Percentiles rank a stretch among this genome's conserved stretches.
These are phyloP conservation scores for Strigamia transsilvanica DNA, from an alignment of 2,888 invertebrate genomes.

Conservation along the genomic window DNA sequence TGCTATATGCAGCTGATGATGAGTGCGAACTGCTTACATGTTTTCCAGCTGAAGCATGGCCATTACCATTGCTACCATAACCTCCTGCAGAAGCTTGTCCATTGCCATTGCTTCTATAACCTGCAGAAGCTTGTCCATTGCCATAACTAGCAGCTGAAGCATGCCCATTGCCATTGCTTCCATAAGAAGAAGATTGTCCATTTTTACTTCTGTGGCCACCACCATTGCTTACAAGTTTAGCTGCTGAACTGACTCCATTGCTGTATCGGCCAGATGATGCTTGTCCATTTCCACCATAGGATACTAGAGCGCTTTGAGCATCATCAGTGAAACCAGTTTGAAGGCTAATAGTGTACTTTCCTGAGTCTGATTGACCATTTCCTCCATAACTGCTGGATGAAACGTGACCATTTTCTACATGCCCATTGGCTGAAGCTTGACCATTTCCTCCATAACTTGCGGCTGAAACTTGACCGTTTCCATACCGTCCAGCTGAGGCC, in stretches of 20 bases:
- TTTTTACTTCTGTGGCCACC: neutral
- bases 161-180: no score
- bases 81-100: neutral
- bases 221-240: neutral
- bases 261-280: neutral
- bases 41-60: neutral
- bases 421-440: neutral
- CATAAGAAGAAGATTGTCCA: constrained; percentile 64
- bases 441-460: neutral
- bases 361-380: neutral
- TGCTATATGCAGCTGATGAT: neutral
- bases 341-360: neutral
- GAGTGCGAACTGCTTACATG: neutral
- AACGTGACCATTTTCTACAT: neutral
- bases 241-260: neutral
- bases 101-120: constrained; percentile 29
- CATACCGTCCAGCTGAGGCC: neutral
- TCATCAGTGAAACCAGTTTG: constrained; percentile 1
- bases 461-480: constrained; percentile 8
- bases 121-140: neutral
- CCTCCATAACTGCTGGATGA: neutral
- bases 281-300: constrained; percentile 11
- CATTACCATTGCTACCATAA: constrained; percentile 33
- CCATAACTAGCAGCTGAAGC: no score
- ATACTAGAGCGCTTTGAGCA: neutral